A percentile compares a stretch with the other conserved stretches of the same genome.
These are phyloP conservation scores for Oryzias dopingdopingensis DNA, from an alignment of 2,797 vertebrate genomes.

Conservation along the genomic window DNA sequence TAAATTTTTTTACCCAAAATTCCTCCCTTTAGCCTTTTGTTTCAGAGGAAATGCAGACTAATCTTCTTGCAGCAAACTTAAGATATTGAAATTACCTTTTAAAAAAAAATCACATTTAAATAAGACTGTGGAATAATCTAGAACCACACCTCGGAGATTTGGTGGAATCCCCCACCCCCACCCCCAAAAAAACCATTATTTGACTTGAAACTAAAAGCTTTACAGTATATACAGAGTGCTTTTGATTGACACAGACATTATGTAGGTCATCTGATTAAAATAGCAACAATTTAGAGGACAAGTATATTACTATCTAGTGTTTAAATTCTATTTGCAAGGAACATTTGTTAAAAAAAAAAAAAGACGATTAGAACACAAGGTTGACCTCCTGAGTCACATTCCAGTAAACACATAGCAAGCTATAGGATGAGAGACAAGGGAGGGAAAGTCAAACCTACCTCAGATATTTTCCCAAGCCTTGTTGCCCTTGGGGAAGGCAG, in stretches of 20 bases:
- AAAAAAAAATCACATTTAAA: constrained; percentile 57
- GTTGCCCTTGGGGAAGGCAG: constrained; percentile 70
- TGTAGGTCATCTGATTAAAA: constrained; percentile 58
- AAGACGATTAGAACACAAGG: constrained; percentile 32
- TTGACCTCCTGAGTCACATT: constrained; percentile 41
- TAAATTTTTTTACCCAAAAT: constrained; percentile 48
- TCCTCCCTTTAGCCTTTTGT: constrained; percentile 55
- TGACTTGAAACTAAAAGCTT: constrained; percentile 33
- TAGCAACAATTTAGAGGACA: constrained; percentile 53
- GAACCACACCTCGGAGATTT: constrained; percentile 45
- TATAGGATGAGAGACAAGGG: constrained; percentile 15
- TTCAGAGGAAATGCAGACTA: constrained; percentile 55
- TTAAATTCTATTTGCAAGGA: constrained; percentile 32
- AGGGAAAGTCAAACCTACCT: constrained; percentile 50
- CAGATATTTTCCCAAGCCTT: constrained; percentile 63
- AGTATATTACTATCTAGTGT: constrained; percentile 40
- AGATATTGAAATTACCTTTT: constrained; percentile 62
- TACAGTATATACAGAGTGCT: constrained; percentile 33
- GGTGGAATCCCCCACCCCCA: constrained; percentile 18
- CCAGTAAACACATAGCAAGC: constrained; percentile 21
- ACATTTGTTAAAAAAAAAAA: constrained; percentile 35
- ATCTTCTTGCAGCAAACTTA: constrained; percentile 52
- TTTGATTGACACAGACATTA: constrained; percentile 53
- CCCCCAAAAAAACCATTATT: constrained; percentile 22
- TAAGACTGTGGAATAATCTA: constrained; percentile 35